Evolutionary conservation across 2,888 invertebrate genomes (phyloP).

Genomic region (Latrodectus elegans): DNA sequence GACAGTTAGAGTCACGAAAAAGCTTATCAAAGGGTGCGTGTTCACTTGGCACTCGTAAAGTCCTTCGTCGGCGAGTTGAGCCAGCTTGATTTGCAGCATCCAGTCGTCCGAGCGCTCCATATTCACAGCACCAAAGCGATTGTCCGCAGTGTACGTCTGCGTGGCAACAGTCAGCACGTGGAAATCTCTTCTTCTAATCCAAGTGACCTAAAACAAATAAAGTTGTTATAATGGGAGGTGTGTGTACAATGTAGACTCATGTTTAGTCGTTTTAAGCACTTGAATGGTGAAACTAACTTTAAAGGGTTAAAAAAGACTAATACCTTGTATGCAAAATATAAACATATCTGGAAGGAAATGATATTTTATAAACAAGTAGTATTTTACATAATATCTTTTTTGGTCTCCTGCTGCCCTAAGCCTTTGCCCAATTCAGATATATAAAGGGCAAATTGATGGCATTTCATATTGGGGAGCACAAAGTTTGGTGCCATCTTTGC

Average conservation of each 20-base stretch:
- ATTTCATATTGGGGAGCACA: too few relatives aligned
- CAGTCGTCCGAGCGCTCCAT: constrained; percentile 79
- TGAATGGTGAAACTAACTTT: not conserved
- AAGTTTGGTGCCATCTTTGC: too few relatives aligned
- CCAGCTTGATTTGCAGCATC: constrained; percentile 89
- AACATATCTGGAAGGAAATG: too few relatives aligned
- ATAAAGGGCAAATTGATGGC: too few relatives aligned
- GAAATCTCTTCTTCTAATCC: constrained; percentile 87
- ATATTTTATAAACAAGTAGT: too few relatives aligned
- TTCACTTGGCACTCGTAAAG: constrained; percentile 96
- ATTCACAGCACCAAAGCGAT: constrained; percentile 79
- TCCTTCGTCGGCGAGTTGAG: constrained; percentile 79
- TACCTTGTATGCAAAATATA: not conserved
- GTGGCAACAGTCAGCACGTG: constrained; percentile 90
- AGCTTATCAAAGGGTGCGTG: constrained; percentile 82
- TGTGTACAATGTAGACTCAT: too few relatives aligned
- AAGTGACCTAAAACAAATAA: constrained; percentile 79
- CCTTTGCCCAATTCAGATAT: too few relatives aligned
- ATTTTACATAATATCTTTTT: too few relatives aligned
- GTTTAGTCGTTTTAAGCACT: too few relatives aligned
- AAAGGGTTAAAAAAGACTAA: not conserved
- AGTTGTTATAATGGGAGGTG: not conserved
- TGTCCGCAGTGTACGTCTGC: constrained; percentile 91
- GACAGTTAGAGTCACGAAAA: constrained; percentile 67
- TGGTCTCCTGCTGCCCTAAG: too few relatives aligned